Evolutionary conservation across 2,888 invertebrate genomes (phyloP).

Genomic region (Drosophila ustulata): DNA sequence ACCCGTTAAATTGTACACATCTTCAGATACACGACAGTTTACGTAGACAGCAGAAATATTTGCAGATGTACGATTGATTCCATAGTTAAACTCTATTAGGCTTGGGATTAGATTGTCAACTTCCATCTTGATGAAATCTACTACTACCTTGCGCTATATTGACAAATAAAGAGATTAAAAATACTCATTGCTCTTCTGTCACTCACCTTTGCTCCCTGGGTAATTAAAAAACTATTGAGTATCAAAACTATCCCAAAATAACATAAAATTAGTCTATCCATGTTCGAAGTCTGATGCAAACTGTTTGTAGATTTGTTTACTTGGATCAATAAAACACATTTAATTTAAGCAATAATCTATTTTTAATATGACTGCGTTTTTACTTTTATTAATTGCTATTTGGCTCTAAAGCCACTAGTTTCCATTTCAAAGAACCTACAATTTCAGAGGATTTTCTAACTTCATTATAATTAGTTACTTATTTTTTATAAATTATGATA

Average conservation of each 20-base stretch:
- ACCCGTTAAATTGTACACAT: background rate
- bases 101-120: background rate
- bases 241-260: background rate
- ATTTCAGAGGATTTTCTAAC: no score
- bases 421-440: background rate
- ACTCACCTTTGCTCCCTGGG: background rate
- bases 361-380: background rate
- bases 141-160: background rate
- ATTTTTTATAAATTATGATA: no score
- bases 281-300: background rate
- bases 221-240: background rate
- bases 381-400: background rate
- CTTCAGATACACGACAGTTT: background rate
- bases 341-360: background rate
- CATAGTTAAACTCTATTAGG: background rate
- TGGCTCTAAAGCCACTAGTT: background rate
- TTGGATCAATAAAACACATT: background rate
- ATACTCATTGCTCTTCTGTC: background rate
- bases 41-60: background rate
- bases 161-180: background rate
- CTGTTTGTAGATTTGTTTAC: background rate
- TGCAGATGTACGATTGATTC: background rate
- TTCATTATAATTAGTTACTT: no score
- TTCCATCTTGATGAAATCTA: background rate
- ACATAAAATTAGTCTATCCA: background rate